phyloP scores from a whole-genome alignment of 2,113 vertebrate species.

The Nannospalax galili region DNA sequence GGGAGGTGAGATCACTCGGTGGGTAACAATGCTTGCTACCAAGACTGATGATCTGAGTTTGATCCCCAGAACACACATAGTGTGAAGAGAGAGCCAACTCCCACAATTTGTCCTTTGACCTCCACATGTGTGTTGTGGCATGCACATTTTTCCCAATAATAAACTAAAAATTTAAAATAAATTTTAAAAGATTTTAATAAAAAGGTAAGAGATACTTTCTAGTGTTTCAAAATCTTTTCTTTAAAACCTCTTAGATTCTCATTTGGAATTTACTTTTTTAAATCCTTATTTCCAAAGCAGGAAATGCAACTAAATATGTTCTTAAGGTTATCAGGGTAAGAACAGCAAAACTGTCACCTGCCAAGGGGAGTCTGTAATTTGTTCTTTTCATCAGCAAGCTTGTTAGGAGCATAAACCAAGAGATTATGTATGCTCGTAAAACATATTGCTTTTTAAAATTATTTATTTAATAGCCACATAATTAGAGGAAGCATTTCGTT shows the following conservation, averaged over 20 bases:
- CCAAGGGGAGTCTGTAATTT: background rate
- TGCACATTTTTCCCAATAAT: background rate
- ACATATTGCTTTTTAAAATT: too few species aligned
- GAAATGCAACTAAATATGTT: conserved; percentile 25
- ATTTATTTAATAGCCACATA: too few species aligned
- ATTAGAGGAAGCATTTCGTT: too few species aligned
- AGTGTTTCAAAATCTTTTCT: background rate
- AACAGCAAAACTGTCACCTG: background rate
- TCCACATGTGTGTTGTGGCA: background rate
- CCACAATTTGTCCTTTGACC: background rate
- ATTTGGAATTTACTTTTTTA: conserved; percentile 1
- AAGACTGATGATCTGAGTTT: background rate
- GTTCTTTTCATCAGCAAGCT: background rate
- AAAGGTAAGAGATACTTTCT: background rate
- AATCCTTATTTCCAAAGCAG: background rate
- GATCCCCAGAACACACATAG: background rate
- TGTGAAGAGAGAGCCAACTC: background rate
- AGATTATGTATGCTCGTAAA: background rate
- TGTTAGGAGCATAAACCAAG: background rate
- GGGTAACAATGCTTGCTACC: background rate
- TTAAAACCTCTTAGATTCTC: background rate
- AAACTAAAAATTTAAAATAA: too few species aligned
- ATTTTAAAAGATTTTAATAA: too few species aligned
- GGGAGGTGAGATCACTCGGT: background rate
- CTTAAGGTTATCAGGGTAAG: background rate